Percentiles rank a stretch among this genome's conserved stretches.
Evolutionary conservation across 2,113 vertebrate genomes (phyloP).

Genomic region (Scortum barcoo): DNA sequence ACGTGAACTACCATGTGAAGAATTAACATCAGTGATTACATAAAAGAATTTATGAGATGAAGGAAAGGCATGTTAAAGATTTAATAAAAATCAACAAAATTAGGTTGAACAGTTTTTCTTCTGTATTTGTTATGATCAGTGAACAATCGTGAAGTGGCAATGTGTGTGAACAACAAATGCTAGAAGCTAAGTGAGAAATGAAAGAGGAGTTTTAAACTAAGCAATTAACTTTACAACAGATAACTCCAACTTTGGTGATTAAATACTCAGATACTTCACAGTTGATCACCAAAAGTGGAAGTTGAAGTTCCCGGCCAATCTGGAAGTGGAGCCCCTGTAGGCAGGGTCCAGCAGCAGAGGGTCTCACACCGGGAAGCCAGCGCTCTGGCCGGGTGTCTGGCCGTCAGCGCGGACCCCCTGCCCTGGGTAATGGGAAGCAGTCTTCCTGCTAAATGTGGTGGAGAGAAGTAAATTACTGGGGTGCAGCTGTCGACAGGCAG

Average conservation of each 20-base stretch:
- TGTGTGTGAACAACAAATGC: not conserved
- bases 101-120: not conserved
- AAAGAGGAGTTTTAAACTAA: conserved; percentile 14
- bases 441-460: conserved; percentile 94
- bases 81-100: not conserved
- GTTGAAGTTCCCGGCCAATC: conserved; percentile 27
- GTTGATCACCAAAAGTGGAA: conserved; percentile 47
- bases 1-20: not conserved
- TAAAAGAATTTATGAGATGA: not conserved
- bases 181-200: not conserved
- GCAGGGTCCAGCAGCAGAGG: conserved; percentile 78
- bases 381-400: conserved; percentile 78
- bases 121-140: not conserved
- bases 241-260: conserved; percentile 1
- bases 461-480: conserved; percentile 93
- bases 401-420: conserved; percentile 82
- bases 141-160: not conserved
- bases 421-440: conserved; percentile 88
- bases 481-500: conserved; percentile 92
- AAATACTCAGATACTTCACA: conserved; percentile 1
- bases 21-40: conserved; percentile 1
- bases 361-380: conserved; percentile 71
- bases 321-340: conserved; percentile 49
- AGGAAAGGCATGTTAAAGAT: not conserved
- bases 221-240: conserved; percentile 1